phyloP scores from a whole-genome alignment of 2,113 vertebrate genomes.

The Todiramphus saurophagus region DNA sequence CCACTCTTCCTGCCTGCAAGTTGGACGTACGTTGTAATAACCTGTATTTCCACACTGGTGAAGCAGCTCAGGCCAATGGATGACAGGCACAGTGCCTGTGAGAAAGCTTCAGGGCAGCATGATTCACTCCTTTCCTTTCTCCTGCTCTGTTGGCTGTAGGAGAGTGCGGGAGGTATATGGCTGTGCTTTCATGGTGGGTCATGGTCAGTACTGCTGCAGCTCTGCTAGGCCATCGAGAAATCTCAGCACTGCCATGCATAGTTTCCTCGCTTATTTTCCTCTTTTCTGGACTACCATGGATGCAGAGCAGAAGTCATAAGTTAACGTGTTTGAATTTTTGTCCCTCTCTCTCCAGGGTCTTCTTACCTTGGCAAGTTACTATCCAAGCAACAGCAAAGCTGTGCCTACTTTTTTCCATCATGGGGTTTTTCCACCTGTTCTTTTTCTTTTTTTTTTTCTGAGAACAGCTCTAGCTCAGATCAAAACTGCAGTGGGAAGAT shows the following conservation, averaged over 20 bases:
- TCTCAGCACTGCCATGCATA: background rate
- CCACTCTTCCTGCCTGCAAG: background rate
- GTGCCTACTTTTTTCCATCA: background rate
- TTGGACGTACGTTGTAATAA: background rate
- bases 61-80: background rate
- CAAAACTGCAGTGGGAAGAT: background rate
- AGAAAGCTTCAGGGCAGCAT: background rate
- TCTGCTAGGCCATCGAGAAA: background rate
- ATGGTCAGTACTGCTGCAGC: rapidly evolving
- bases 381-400: background rate
- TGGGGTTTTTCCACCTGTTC: background rate
- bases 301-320: background rate
- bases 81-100: background rate
- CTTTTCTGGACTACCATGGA: background rate
- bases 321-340: background rate
- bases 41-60: background rate
- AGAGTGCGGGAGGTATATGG: rapidly evolving
- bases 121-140: background rate
- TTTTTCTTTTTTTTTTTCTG: background rate
- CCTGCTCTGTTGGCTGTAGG: background rate
- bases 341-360: background rate
- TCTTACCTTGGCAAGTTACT: background rate
- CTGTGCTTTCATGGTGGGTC: rapidly evolving
- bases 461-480: background rate
- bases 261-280: background rate